Conservation (phyloP, 2,888 invertebrate genomes). For the Calameuta filiformis region DNA sequence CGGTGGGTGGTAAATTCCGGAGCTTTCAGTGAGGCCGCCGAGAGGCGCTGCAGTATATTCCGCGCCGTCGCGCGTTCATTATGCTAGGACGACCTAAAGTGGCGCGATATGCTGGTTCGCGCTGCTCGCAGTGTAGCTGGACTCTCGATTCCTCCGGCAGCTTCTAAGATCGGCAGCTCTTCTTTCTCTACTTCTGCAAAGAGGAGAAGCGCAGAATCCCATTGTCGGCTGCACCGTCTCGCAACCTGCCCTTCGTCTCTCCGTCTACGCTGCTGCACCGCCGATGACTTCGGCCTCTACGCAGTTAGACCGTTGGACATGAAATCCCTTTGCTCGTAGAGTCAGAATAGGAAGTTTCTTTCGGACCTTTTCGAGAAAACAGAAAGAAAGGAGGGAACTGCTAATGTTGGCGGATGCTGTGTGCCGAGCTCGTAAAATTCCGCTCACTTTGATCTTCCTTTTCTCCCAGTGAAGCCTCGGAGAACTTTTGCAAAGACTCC, state of each 20-base stretch:
- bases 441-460: constrained; percentile 41
- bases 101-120: not conserved
- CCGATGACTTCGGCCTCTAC: no score
- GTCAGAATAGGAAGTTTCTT: not conserved
- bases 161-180: not conserved
- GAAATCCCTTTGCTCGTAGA: not conserved
- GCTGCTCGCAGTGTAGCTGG: not conserved
- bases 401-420: constrained; percentile 32
- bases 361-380: constrained; percentile 1
- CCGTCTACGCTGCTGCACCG: not conserved
- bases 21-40: constrained; percentile 45
- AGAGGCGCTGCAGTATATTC: constrained; percentile 42
- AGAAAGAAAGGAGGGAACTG: not conserved
- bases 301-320: not conserved
- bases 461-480: constrained; percentile 1
- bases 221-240: constrained; percentile 1
- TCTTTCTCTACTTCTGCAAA: not conserved
- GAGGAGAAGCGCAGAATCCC: not conserved
- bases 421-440: constrained; percentile 46
- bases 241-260: not conserved
- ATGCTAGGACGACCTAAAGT: constrained; percentile 24
- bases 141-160: not conserved
- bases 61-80: constrained; percentile 48
- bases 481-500: constrained; percentile 13
- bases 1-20: constrained; percentile 51